Base-by-base conservation (phyloP, 2,113 vertebrate species). In the Synchiropus splendidus region DNA sequence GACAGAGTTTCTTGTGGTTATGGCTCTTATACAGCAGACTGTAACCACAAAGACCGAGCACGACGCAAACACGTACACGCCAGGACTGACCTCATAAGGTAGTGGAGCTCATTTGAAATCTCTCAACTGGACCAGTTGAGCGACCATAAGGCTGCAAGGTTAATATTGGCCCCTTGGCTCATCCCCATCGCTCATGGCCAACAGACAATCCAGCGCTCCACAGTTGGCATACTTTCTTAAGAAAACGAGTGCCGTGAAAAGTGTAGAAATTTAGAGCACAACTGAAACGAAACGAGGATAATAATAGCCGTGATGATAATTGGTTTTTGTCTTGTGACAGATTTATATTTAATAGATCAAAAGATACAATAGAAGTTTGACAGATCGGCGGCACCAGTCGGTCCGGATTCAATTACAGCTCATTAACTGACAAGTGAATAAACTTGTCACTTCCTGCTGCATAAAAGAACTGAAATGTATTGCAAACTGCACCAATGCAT, bases 1-100 rank as follows among this genome's bases (percentile, higher is more conserved):
- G 64, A 56, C 62, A 69, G 75, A 67, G 66, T 77, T 77, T 75
- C 69, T 72, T 78, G 64, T 42, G 77, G 75, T 80, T 78, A 72
- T 70, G 61, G 46, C 72, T 67, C 64, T 74, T 72, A 76, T 74
- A 64, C 49, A 27, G 58, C 57, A 51, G 46, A 70, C 64, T 74
- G n/a, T 67, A 54, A 79, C 72, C 62, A 51, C 73, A 78, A 72
- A 60, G 47, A 68, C 51, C 51, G 58, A 48, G 48, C 67, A 60
- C 51, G 58, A 48, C 42, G 32, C 51, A 38, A 45, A 63, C 52
- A 34, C 48, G 31, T 43, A 49, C 12, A 31, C 31, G 30, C 4
- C 10, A 44, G 47, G 44, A 70, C 59, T 69, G 59, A 68, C 45
- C 36, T 16, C 67, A 15, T 32, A 21, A 44, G 48, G 6, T 2